Evolutionary conservation across 2,888 invertebrate genomes (phyloP).

Genomic region (Gnatocerus cornutus): DNA sequence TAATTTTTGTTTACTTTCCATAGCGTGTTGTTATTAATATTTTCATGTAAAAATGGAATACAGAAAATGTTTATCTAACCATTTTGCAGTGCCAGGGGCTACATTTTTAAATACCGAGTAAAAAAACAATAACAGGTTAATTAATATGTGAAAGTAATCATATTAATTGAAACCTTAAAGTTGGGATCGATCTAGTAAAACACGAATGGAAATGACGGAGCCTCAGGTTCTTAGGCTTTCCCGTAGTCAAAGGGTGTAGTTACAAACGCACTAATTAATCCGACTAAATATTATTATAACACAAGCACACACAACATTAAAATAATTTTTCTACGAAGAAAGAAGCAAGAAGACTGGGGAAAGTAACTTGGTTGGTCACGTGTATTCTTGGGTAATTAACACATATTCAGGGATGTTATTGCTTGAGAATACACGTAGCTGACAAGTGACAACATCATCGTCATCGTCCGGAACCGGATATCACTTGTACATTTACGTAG

Average conservation of each 20-base stretch:
- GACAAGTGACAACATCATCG: slow-evolving; percentile 77
- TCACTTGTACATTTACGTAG: slow-evolving; percentile 9
- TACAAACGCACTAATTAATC: slow-evolving; percentile 60
- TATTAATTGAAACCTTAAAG: too few species aligned
- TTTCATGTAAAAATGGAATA: slow-evolving; percentile 24
- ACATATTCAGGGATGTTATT: slow-evolving; percentile 96
- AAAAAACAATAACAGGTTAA: background rate
- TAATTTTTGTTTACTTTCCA: slow-evolving; percentile 25
- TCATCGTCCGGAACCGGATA: slow-evolving; percentile 19
- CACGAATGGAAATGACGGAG: slow-evolving; percentile 23
- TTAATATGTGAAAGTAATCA: slow-evolving; percentile 1
- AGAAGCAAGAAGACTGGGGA: background rate
- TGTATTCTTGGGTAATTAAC: slow-evolving; percentile 99
- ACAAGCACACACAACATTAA: slow-evolving; percentile 50
- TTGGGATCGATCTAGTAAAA: slow-evolving; percentile 18
- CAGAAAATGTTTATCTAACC: background rate
- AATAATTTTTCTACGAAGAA: background rate
- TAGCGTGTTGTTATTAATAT: slow-evolving; percentile 31
- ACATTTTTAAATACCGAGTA: slow-evolving; percentile 1
- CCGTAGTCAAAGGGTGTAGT: slow-evolving; percentile 52
- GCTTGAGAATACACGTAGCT: slow-evolving; percentile 99
- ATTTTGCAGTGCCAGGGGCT: background rate
- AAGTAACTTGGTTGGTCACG: slow-evolving; percentile 90
- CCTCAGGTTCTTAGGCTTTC: slow-evolving; percentile 22
- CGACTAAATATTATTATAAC: slow-evolving; percentile 56